Evolutionary conservation across 2,888 invertebrate species (phyloP).

Genomic region (Leucozona laternaria): DNA sequence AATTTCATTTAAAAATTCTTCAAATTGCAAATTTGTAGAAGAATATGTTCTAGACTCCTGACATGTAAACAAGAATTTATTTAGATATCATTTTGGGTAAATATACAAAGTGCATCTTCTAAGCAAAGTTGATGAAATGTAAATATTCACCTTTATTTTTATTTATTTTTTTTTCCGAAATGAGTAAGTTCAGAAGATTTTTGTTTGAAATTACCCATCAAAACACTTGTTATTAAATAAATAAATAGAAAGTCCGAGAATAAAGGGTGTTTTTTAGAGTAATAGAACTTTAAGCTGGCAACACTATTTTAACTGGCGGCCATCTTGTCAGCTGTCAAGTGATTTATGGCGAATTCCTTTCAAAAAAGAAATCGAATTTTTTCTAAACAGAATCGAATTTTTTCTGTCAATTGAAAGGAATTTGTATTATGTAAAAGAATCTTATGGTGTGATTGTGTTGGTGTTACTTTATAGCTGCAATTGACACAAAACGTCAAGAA

Average conservation of each 20-base stretch:
- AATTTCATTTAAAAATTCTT: neutral
- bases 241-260: slow-evolving; percentile 21
- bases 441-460: no score
- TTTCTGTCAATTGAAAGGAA: no score
- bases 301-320: no score
- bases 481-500: no score
- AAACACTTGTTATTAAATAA: slow-evolving; percentile 57
- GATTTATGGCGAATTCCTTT: no score
- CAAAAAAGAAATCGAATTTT: no score
- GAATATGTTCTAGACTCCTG: neutral
- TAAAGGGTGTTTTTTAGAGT: no score
- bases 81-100: slow-evolving; percentile 57
- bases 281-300: no score
- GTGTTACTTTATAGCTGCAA: no score
- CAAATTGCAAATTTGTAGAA: neutral
- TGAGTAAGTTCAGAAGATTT: slow-evolving; percentile 20
- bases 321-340: no score
- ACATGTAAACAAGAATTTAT: slow-evolving; percentile 58
- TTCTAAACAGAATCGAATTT: no score
- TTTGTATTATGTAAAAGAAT: no score
- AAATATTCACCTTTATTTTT: slow-evolving; percentile 17
- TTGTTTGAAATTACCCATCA: slow-evolving; percentile 64
- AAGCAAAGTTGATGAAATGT: slow-evolving; percentile 21
- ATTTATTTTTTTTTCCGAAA: slow-evolving; percentile 4
- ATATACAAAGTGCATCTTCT: slow-evolving; percentile 52